phyloP scores from a whole-genome alignment of 2,113 vertebrate species.

The Otus sunia region DNA sequence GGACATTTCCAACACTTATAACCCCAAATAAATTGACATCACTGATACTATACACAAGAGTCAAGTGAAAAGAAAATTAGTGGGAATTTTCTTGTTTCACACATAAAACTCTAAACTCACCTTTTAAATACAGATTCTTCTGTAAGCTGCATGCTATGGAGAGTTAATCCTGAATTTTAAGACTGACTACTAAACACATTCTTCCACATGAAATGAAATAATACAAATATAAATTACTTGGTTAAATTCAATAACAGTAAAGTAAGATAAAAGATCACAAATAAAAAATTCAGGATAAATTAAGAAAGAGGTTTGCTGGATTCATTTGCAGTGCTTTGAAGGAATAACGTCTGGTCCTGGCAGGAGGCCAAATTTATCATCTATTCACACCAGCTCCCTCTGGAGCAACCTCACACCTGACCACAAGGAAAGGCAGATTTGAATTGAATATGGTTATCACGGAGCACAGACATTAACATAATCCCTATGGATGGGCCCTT shows the following conservation, averaged over 20 bases:
- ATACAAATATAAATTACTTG: not conserved
- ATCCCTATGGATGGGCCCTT: not conserved
- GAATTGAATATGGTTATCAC: accelerated
- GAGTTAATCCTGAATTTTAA: not conserved
- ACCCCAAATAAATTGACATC: not conserved
- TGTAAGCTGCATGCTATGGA: not conserved
- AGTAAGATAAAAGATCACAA: not conserved
- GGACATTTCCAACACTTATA: not conserved
- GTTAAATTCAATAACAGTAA: not conserved
- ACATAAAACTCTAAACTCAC: not conserved
- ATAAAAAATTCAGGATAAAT: not conserved
- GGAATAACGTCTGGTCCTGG: not conserved
- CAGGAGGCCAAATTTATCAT: not conserved
- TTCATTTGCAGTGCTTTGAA: not conserved
- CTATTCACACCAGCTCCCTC: not conserved
- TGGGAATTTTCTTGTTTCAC: not conserved
- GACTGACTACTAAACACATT: not conserved
- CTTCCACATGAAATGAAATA: not conserved
- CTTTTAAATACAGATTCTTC: not conserved
- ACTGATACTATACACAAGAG: not conserved
- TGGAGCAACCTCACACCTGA: not conserved
- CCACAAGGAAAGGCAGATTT: not conserved
- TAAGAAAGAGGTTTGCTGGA: not conserved
- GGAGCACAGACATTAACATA: accelerated
- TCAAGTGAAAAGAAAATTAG: not conserved